Percentiles rank a stretch among this genome's conserved stretches.
These are phyloP conservation scores for Macrostomum lignano DNA, from an alignment of 1,140 invertebrate genomes.

Conservation along the genomic window DNA sequence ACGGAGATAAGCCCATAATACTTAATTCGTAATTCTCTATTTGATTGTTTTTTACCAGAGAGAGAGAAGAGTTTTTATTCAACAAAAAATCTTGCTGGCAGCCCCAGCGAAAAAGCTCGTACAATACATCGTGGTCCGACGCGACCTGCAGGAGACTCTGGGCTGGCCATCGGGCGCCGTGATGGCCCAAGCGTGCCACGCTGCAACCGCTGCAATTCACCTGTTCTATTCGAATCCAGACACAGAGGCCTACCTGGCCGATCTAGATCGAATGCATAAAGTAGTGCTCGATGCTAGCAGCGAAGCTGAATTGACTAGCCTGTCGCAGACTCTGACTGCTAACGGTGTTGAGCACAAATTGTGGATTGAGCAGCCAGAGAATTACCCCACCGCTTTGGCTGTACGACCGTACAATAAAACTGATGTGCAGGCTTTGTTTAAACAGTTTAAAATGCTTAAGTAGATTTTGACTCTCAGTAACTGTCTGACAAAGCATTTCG, in stretches of 20 bases:
- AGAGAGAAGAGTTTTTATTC: no score
- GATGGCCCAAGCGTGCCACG: slow-evolving; percentile 72
- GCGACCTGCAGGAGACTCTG: slow-evolving; percentile 34
- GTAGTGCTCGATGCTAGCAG: slow-evolving; percentile 45
- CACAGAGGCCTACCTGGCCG: slow-evolving; percentile 44
- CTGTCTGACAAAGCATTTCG: not conserved
- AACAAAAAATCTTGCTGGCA: no score
- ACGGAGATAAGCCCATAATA: no score
- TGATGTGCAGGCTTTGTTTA: slow-evolving; percentile 53
- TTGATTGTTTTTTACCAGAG: no score
- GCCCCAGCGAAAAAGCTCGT: no score
- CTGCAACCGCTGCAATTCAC: slow-evolving; percentile 50
- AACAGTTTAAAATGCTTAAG: slow-evolving; percentile 55
- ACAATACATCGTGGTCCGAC: slow-evolving; percentile 48
- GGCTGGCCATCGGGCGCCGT: slow-evolving; percentile 64
- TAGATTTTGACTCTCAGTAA: slow-evolving; percentile 14
- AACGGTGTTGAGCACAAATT: slow-evolving; percentile 54
- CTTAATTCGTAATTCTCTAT: no score
- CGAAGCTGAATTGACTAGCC: slow-evolving; percentile 39
- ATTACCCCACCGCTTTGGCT: slow-evolving; percentile 69
- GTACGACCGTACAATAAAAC: slow-evolving; percentile 65
- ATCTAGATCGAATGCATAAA: slow-evolving; percentile 82
- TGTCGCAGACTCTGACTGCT: slow-evolving; percentile 39
- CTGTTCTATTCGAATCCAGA: slow-evolving; percentile 42
- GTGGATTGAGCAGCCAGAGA: slow-evolving; percentile 91